Evolutionary conservation across 2,113 vertebrate species (phyloP), one percentile per base, ranked within the genome.

Genomic region (Boleophthalmus pectinirostris): DNA sequence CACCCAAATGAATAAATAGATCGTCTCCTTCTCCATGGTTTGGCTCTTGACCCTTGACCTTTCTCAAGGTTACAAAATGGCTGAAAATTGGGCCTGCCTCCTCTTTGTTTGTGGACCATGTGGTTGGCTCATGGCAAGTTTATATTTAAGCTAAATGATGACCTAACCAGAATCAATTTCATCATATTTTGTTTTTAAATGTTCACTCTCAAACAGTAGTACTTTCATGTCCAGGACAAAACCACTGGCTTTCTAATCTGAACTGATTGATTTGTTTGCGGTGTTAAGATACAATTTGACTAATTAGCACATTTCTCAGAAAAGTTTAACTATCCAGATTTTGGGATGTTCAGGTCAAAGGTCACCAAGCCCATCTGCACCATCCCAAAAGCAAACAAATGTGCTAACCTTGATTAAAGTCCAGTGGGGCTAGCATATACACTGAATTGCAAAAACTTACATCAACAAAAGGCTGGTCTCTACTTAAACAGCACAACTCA

Each of bases 361-460:
- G 87, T 91, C 79, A 86, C 58, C 65, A 51, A 82, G 82, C 84
- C 79, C 57, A 69, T 82, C 88, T 84, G 87, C 49, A 77, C 80
- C 43, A 33, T 87, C 63, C 74, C 63, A 72, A 82, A 87, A 72
- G 79, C 80, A 94, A 94, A 94, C 92, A 93, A 87, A 77, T 79
- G 25, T 8, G 43, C 63, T 68, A 89, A 77, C 90, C 88, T 91
- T 91, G 92, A 93, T 70, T 92, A 94, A 94, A 94, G 92, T 94
- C 90, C 93, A 88, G 3, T 58, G 49, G 68, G 66, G 69, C 68
- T 82, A 69, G 72, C 61, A 58, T 58, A 58, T 58, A 81, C 67
- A 70, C 70, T 12, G 43, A 64, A 72, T 64, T 68, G 9, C 13
- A 38, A 38, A 77, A 20, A 14, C 54, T 51, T 33, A 49, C 60